Evolutionary conservation across 2,888 invertebrate species (phyloP).

Genomic region (Syrista parreyssii): DNA sequence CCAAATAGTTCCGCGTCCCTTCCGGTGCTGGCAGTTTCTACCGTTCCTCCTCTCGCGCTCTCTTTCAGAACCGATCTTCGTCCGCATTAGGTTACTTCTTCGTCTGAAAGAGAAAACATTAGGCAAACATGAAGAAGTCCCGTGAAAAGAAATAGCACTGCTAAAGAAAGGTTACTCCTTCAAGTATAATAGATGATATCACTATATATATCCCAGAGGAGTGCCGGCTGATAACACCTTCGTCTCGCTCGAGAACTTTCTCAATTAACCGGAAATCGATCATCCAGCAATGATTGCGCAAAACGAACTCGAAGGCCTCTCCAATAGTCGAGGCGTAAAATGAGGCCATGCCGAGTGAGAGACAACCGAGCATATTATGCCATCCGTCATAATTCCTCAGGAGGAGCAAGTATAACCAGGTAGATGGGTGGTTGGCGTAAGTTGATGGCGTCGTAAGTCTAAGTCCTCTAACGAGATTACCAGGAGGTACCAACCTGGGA

Average conservation of each 20-base stretch:
- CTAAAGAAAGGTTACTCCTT: background rate
- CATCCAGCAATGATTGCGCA: background rate
- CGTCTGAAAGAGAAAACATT: background rate
- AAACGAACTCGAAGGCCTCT: background rate
- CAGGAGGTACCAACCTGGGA: slow-evolving; percentile 44
- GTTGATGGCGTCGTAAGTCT: background rate
- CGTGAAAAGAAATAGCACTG: background rate
- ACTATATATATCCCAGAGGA: background rate
- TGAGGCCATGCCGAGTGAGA: background rate
- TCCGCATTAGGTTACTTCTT: background rate
- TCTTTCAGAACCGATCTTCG: background rate
- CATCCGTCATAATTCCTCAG: background rate
- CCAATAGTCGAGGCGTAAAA: background rate
- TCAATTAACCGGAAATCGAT: background rate
- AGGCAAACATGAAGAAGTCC: background rate
- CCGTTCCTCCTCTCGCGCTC: background rate
- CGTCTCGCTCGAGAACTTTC: background rate
- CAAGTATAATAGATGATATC: background rate
- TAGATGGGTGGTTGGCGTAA: background rate
- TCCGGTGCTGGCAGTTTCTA: background rate
- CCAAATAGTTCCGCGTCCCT: background rate
- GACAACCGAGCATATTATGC: background rate
- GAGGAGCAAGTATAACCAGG: background rate
- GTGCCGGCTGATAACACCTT: background rate
- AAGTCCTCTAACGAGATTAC: background rate